Base-by-base conservation (phyloP, 2,888 invertebrate genomes). In the Patella pellucida region DNA sequence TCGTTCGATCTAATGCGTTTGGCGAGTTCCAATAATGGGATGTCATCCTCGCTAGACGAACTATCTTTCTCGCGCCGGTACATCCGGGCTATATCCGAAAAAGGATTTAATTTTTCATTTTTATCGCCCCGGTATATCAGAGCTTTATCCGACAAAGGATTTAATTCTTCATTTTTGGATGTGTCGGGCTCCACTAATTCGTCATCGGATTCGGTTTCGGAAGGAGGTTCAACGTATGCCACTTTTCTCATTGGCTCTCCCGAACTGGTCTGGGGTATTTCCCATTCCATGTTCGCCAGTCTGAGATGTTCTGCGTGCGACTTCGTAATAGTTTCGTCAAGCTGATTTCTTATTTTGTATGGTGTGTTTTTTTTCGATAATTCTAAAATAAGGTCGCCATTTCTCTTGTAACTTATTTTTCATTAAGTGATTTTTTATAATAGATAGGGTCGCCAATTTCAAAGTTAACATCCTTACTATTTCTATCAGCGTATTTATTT, bases 401-500 rank as follows among this genome's bases (percentile, higher is more conserved):
- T 78, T 80, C 27, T n/a, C 23, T 31, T 80, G 75, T 27, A 78
- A 54, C 71, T 82, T 80, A 52, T 68, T 72, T 73, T 76, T 72
- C 23, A 52, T 70, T 67, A 73, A 68, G 74, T 77, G 69, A 16
- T 79, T 76, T n/a, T 56, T 50, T 76, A 52, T 77, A 81, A 23
- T 72, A 79, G 1, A 82, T 80, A 14, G 81, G 73, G 52, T 81
- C 82, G 52, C 72, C 75, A 16, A 82, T 71, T 69, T 80, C 23
- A 69, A 78, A 74, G 19, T 67, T 68, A 52, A 78, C 62, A 11
- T 70, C 52, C 72, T 80, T 76, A 16, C 76, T 68, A 14, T 67
- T 72, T 27, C 54, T 76, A 73, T 83, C 52, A 15, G 77, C 76
- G 71, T 81, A 78, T 71, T 76, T 76, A 2, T 72, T 73, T 69